phyloP scores from a whole-genome alignment of 2,113 vertebrate species.

The Amazona vittata region DNA sequence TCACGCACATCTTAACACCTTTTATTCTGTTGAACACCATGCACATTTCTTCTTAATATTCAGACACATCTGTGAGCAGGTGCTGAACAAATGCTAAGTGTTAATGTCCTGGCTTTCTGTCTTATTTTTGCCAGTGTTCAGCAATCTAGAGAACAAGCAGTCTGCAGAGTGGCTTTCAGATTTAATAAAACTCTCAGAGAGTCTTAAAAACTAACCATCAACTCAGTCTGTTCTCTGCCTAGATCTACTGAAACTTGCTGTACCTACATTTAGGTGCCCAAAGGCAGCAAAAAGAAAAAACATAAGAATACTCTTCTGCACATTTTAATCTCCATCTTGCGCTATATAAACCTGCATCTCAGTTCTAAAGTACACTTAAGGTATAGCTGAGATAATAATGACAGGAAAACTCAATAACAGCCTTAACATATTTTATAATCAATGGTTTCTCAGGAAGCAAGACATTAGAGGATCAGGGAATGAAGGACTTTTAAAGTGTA shows the following conservation, averaged over 20 bases:
- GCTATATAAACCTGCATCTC: not conserved
- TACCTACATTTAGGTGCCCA: not conserved
- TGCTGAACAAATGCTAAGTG: not conserved
- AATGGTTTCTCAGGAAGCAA: not conserved
- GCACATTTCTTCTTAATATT: not conserved
- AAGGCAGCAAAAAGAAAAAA: not conserved
- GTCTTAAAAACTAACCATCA: not conserved
- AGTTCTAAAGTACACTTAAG: not conserved
- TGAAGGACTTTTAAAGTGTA: not conserved
- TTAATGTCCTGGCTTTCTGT: not conserved
- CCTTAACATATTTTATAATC: slow-evolving; percentile 4
- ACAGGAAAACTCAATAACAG: not conserved
- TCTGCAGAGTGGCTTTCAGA: not conserved
- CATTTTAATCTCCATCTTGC: not conserved
- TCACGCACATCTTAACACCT: slow-evolving; percentile 4
- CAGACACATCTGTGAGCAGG: not conserved
- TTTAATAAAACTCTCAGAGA: not conserved
- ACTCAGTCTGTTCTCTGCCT: not conserved
- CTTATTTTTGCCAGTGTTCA: not conserved
- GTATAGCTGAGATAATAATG: not conserved
- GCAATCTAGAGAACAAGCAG: not conserved
- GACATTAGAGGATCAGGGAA: not conserved
- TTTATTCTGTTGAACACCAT: not conserved
- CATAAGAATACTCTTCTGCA: not conserved
- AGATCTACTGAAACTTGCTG: not conserved